These are phyloP conservation scores for Amphimedon queenslandica DNA, from an alignment of 37 sponge, comb jelly and placozoan genomes.

Conservation along the genomic window DNA sequence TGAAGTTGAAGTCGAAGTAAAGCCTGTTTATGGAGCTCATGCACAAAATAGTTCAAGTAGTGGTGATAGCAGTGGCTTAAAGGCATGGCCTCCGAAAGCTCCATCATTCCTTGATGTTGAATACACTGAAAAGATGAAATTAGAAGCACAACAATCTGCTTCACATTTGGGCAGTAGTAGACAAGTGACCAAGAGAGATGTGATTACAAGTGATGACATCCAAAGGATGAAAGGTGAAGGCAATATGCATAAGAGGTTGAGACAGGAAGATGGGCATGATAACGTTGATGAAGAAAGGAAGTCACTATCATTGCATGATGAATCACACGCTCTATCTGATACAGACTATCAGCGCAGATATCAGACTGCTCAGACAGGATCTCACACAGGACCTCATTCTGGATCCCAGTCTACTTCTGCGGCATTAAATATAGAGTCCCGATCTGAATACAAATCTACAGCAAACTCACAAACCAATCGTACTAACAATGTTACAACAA, in stretches of 20 bases:
- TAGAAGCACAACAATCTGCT: background rate
- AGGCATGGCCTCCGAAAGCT: constrained; percentile 44
- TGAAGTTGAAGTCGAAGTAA: background rate
- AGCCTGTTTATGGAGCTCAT: too few species aligned
- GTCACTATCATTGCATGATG: background rate
- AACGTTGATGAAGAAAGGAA: background rate
- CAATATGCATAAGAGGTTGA: too few species aligned
- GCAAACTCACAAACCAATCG: background rate
- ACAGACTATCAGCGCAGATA: background rate
- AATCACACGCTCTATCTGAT: background rate
- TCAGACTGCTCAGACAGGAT: background rate
- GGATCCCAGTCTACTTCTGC: background rate
- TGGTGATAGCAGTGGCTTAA: constrained; percentile 7
- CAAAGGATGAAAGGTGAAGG: background rate
- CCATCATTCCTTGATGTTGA: background rate
- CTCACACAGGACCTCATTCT: background rate
- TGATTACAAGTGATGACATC: background rate
- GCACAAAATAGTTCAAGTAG: too few species aligned
- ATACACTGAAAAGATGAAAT: background rate
- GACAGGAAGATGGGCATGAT: background rate
- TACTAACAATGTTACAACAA: background rate
- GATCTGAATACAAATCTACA: background rate
- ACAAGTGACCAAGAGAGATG: background rate
- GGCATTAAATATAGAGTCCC: background rate
- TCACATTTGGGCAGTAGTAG: background rate